Evolutionary conservation across 92 coral and sea anemone species (phyloP).

Genomic region (Zoanthus solanderi): DNA sequence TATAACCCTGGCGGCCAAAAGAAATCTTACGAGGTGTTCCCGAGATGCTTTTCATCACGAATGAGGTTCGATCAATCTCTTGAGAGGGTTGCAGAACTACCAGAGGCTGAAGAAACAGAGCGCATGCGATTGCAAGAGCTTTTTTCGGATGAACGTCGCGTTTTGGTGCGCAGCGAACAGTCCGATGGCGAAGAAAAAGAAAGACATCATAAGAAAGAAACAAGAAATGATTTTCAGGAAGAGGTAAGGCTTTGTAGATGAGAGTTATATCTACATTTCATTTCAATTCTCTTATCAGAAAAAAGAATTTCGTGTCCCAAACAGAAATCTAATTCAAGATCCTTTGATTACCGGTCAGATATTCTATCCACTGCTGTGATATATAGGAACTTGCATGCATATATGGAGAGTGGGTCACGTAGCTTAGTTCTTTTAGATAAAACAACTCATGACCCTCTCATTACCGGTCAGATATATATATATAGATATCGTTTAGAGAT

Average conservation of each 20-base stretch:
- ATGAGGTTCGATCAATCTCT: conserved; percentile 13
- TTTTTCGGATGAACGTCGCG: background rate
- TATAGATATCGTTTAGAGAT: too few relatives aligned
- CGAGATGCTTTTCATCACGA: conserved; percentile 16
- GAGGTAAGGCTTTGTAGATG: background rate
- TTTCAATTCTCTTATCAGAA: too few relatives aligned
- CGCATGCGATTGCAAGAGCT: background rate
- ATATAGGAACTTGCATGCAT: too few relatives aligned
- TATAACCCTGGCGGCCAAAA: background rate
- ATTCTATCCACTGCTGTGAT: too few relatives aligned
- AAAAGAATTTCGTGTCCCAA: too few relatives aligned
- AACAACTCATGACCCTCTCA: too few relatives aligned
- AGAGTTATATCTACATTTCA: too few relatives aligned
- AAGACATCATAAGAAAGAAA: background rate
- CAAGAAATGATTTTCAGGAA: background rate
- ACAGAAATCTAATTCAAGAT: too few relatives aligned
- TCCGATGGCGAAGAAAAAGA: background rate
- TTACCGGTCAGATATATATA: too few relatives aligned
- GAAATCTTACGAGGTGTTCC: conserved; percentile 26
- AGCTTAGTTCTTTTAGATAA: too few relatives aligned
- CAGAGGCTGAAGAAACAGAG: conserved; percentile 4
- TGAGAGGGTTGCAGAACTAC: conserved; percentile 25
- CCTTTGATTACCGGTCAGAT: too few relatives aligned
- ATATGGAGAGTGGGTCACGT: too few relatives aligned
- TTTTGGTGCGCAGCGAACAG: background rate